A percentile compares a stretch with the other conserved stretches of the same genome.
These are phyloP conservation scores for Acanthaster planci DNA, from an alignment of 35 echinoderm and acorn worm species.

Conservation along the genomic window DNA sequence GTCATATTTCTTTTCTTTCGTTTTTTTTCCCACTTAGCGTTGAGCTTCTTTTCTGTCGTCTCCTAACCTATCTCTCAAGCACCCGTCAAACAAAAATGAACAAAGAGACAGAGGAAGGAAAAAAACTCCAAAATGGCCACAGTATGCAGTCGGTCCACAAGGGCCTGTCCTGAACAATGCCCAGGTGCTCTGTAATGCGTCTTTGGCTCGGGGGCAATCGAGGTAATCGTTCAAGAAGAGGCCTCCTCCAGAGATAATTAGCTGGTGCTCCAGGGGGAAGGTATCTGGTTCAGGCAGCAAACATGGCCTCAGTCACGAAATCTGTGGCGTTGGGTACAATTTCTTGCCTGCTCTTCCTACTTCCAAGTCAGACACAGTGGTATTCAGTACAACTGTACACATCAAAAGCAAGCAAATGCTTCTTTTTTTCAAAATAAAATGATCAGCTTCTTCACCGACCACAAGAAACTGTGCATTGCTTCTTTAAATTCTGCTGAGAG, in stretches of 20 bases:
- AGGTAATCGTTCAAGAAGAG: slow-evolving; percentile 14
- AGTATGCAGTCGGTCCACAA: neutral
- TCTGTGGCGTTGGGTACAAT: slow-evolving; percentile 2
- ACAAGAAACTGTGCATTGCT: no score
- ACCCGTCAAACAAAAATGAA: neutral
- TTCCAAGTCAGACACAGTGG: no score
- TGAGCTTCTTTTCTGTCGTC: neutral
- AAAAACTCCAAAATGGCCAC: slow-evolving; percentile 12
- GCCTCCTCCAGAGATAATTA: slow-evolving; percentile 21
- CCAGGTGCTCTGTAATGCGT: slow-evolving; percentile 13
- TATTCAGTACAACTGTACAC: no score
- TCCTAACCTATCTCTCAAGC: neutral
- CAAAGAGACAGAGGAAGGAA: neutral
- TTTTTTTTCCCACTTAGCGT: neutral
- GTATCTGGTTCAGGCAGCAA: slow-evolving; percentile 21
- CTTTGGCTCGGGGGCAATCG: slow-evolving; percentile 12
- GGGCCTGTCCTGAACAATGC: neutral
- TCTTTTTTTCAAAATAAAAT: no score
- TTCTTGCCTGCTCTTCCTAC: no score
- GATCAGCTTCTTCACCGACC: no score
- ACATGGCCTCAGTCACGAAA: slow-evolving; percentile 13
- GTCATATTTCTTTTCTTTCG: neutral
- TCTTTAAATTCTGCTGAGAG: no score
- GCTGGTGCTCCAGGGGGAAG: neutral
- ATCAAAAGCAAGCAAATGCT: no score